Base-by-base conservation (phyloP, 2,888 invertebrate genomes). In the Cheilosia vulpina region DNA sequence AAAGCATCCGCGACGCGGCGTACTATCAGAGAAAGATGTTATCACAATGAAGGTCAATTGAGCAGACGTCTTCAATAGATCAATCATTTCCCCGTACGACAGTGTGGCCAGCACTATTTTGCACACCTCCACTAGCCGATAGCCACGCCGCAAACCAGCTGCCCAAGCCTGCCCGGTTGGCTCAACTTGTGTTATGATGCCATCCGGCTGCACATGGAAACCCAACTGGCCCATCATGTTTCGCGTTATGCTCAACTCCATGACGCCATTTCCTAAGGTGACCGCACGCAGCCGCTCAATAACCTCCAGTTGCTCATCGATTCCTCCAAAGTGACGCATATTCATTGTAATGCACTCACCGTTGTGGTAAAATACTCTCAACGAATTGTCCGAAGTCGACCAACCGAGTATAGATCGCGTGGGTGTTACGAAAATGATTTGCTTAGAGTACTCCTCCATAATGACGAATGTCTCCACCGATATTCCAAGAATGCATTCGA, bases 11-110 rank as follows among this genome's bases (percentile, higher is more conserved):
- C 95, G 94, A 88, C 96, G 93, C 2, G 96, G 95, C 53, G 94
- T 93, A 53, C 95, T 95, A 89, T 96, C 96, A 6, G 88, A 43
- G 69, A 94, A 92, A 0, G 97, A 96, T 45, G 96, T 96, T 89
- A 97, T 95, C 77, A 96, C 96, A 78, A 96, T 95, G 43, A 98
- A 96, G 52, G 96, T 96, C 66, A 98, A 97, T 57, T 96, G 96
- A 85, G 96, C 95, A 5, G 97, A 97, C 0, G 97, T 98, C 93
- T 98, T 96, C 79, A 98, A 93, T 88, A 98, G 93, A 92, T 98
- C 98, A 41, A 98, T 97, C 95, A 98, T 97, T 92, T 97, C 97
- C 90, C 98, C 97, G 92, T 98, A 97, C 41, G 95, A 96, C 87
- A 98, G 93, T 0, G 98, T 98, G 4, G 97, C 96, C 34, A 98